These are phyloP conservation scores for Nibea coibor DNA, from an alignment of 2,113 vertebrate genomes.

Conservation along the genomic window DNA sequence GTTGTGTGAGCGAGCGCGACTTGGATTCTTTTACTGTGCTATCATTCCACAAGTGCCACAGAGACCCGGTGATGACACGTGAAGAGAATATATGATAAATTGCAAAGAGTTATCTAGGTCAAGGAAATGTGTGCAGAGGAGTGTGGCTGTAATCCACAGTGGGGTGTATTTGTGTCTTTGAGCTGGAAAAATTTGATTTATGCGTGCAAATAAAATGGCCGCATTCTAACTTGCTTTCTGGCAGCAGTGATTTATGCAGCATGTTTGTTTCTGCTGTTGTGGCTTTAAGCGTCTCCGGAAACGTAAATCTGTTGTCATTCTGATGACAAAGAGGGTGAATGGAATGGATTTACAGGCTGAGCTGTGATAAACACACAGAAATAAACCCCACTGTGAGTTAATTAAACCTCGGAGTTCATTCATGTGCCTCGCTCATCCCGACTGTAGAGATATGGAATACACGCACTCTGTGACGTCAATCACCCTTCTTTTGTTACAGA, in stretches of 20 bases:
- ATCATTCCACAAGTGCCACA: constrained; percentile 76
- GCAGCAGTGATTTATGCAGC: background rate
- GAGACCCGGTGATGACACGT: constrained; percentile 59
- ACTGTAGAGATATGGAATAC: background rate
- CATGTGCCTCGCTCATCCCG: constrained; percentile 5
- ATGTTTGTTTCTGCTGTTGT: background rate
- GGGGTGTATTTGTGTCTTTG: constrained; percentile 7
- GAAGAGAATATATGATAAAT: constrained; percentile 42
- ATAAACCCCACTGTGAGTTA: constrained; percentile 2
- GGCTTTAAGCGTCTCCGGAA: background rate
- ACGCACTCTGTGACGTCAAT: constrained; percentile 47
- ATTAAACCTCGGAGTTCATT: constrained; percentile 47
- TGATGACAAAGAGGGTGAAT: background rate
- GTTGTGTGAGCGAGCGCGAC: constrained; percentile 45
- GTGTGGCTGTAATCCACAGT: background rate
- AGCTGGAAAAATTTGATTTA: background rate
- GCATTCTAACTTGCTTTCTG: background rate
- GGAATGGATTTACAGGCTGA: background rate
- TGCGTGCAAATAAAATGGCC: background rate
- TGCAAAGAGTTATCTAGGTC: constrained; percentile 62
- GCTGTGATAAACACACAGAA: constrained; percentile 1
- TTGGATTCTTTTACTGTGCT: constrained; percentile 62
- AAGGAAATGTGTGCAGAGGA: constrained; percentile 10
- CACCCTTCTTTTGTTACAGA: constrained; percentile 43
- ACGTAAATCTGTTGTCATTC: background rate